phyloP scores from a whole-genome alignment of 2,113 vertebrate genomes.

The Serilophus lunatus region DNA sequence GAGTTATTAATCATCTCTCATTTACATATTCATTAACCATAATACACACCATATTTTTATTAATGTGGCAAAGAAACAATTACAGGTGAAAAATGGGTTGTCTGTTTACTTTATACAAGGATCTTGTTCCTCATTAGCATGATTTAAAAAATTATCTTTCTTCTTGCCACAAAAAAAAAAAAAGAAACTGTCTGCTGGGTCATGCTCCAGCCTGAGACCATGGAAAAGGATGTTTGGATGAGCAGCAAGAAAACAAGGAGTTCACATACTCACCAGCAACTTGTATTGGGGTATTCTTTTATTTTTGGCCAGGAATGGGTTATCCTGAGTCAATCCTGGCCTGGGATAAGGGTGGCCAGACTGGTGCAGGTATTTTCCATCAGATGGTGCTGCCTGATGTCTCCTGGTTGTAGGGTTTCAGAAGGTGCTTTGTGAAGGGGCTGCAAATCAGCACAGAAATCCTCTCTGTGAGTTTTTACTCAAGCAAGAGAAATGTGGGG shows the following conservation, averaged over 20 bases:
- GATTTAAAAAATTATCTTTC: background rate
- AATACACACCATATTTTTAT: constrained; percentile 23
- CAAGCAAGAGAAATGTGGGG: background rate
- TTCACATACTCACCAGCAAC: background rate
- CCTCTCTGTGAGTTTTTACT: background rate
- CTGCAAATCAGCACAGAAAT: background rate
- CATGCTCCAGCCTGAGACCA: background rate
- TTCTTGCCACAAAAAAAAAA: background rate
- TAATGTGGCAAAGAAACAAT: constrained; percentile 44
- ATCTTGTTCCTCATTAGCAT: constrained; percentile 20
- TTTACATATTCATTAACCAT: constrained; percentile 52
- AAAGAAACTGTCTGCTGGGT: background rate
- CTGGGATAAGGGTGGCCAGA: background rate
- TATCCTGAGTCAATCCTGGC: accelerated
- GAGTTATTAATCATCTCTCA: constrained; percentile 35
- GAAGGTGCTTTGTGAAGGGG: background rate
- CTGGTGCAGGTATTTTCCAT: background rate
- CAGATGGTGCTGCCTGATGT: background rate
- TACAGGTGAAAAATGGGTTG: constrained; percentile 41
- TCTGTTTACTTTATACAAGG: background rate
- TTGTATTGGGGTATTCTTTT: background rate
- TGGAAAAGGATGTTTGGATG: background rate
- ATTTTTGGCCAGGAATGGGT: background rate
- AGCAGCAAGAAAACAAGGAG: background rate
- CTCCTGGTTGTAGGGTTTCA: background rate